Base-by-base conservation (phyloP, 2,888 invertebrate species). In the Phaedon cochleariae region DNA sequence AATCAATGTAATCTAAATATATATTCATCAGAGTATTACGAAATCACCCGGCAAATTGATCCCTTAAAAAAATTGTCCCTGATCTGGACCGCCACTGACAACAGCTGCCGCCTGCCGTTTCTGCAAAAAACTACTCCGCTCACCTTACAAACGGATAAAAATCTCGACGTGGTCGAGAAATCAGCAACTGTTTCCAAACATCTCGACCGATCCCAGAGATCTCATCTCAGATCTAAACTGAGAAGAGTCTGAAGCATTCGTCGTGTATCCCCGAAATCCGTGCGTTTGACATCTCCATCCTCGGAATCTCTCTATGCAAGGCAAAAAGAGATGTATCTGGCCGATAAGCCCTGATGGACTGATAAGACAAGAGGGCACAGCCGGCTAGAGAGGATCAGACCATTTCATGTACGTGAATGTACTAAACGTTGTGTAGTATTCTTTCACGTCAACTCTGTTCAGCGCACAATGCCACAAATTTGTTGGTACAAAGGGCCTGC, bases 201-300 rank as follows among this genome's bases (percentile, higher is more conserved):
- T 67, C 63, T 61, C 49, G 53, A 31, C 45, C 46, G 65, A 67
- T 70, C 57, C 54, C 34, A 52, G 37, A 63, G 59, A 67, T 58
- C 62, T 60, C 60, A 67, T 61, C 59, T 54, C 62, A 60, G 60
- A 67, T 63, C 57, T 61, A 26, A 41, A 41, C 15, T n/a, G 10
- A 3, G 15, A 15, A 41, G 41, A 15, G 15, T n/a, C 15, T 15
- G 2, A 41, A 41, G 41, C 41, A 41, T 41, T 15, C 41, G 41
- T 41, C 34, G 34, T 34, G 10, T 7, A 34, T 34, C n/a, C 41
- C 66, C 60, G 58, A 68, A 72, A 70, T 74, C 71, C 71, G 72
- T 83, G 82, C 77, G 79, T 83, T 82, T 83, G 83, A 83, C 83
- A 80, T 83, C 82, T 83, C 79, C 79, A 83, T 83, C 79, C 77